Evolutionary conservation across 2,888 invertebrate genomes (phyloP).

Genomic region (Eupsilia transversa): DNA sequence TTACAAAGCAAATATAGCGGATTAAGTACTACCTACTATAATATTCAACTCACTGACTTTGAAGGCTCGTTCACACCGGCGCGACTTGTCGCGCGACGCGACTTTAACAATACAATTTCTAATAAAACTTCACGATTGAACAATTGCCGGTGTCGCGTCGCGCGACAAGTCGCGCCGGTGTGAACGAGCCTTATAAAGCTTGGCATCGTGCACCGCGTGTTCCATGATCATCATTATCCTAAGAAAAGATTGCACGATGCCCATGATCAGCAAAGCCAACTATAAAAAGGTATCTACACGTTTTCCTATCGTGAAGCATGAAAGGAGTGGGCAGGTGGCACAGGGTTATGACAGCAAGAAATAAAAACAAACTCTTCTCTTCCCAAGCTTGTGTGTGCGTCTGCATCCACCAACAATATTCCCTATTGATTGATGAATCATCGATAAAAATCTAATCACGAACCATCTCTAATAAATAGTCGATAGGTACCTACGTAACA

Average conservation of each 20-base stretch:
- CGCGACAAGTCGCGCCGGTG: too few relatives aligned
- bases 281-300: background rate
- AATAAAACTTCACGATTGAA: too few relatives aligned
- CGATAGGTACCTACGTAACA: conserved; percentile 54
- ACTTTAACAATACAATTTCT: too few relatives aligned
- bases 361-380: background rate
- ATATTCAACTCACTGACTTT: background rate
- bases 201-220: too few relatives aligned
- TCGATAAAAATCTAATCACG: conserved; percentile 29
- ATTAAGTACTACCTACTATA: too few relatives aligned
- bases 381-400: background rate
- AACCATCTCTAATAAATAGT: conserved; percentile 54
- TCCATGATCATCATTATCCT: too few relatives aligned
- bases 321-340: background rate
- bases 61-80: too few relatives aligned
- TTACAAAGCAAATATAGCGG: background rate
- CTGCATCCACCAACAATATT: background rate
- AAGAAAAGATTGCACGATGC: too few relatives aligned
- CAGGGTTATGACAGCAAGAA: background rate
- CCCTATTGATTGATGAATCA: conserved; percentile 9
- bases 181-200: too few relatives aligned
- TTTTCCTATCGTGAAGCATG: background rate
- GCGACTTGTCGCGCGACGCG: too few relatives aligned
- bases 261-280: too few relatives aligned
- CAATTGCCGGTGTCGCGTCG: too few relatives aligned